phyloP scores from a whole-genome alignment of 1,140 invertebrate species.

The Teleogryllus occipitalis region DNA sequence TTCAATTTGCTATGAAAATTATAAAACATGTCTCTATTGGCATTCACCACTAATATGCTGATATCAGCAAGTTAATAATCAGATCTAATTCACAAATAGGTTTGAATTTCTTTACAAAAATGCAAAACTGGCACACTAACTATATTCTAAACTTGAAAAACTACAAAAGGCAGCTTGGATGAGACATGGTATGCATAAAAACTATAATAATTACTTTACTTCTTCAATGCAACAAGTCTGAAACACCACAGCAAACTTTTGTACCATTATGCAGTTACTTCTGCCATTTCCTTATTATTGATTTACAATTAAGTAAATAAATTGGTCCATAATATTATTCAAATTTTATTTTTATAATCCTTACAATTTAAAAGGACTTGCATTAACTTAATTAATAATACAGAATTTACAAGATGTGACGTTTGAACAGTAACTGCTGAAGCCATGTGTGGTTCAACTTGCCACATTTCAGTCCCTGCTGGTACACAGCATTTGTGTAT shows the following conservation, averaged over 20 bases:
- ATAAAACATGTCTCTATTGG: neutral
- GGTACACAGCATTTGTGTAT: neutral
- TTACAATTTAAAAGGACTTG: too few species aligned
- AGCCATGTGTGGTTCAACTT: neutral
- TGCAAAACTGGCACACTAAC: neutral
- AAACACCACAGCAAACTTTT: neutral
- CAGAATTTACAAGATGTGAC: neutral
- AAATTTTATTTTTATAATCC: neutral
- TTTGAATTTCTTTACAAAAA: neutral
- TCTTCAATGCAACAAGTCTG: neutral
- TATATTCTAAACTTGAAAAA: neutral
- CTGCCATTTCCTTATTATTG: too few species aligned
- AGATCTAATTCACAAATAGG: neutral
- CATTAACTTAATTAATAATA: neutral
- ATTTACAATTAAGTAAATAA: neutral
- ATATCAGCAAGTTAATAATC: neutral
- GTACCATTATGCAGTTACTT: too few species aligned
- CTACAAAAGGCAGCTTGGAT: neutral
- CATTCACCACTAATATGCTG: neutral
- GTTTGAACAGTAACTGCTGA: neutral
- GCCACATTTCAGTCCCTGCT: neutral
- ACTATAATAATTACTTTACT: neutral
- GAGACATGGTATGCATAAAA: neutral
- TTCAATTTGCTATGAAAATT: neutral
- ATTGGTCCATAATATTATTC: neutral